phyloP scores from a whole-genome alignment of 2,888 invertebrate genomes.

The Nomada lathburiana region DNA sequence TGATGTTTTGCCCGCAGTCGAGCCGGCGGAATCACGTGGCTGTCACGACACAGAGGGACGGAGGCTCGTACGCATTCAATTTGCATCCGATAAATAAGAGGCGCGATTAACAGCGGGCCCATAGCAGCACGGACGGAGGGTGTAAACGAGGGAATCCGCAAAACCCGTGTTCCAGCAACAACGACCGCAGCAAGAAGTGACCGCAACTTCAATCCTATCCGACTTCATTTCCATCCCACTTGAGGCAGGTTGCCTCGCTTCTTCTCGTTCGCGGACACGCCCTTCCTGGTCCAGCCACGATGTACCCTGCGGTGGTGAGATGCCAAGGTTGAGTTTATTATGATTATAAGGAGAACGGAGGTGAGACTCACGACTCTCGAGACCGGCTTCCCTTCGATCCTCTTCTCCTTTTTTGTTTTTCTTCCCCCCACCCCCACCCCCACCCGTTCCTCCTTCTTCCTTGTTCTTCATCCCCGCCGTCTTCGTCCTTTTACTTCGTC shows the following conservation, averaged over 20 bases:
- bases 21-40: slow-evolving; percentile 17
- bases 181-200: slow-evolving; percentile 49
- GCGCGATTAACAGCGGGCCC: slow-evolving; percentile 57
- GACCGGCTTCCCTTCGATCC: slow-evolving; percentile 49
- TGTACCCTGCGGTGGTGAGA: slow-evolving; percentile 67
- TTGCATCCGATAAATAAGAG: slow-evolving; percentile 76
- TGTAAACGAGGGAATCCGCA: slow-evolving; percentile 66
- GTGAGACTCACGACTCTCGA: slow-evolving; percentile 68
- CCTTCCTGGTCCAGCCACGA: slow-evolving; percentile 57
- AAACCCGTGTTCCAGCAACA: slow-evolving; percentile 55
- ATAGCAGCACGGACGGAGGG: slow-evolving; percentile 25
- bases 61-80: slow-evolving; percentile 63
- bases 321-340: slow-evolving; percentile 71
- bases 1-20: slow-evolving; percentile 47
- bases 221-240: slow-evolving; percentile 48
- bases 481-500: not conserved
- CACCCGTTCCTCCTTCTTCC: not conserved
- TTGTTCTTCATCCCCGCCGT: slow-evolving; percentile 4
- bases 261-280: slow-evolving; percentile 56
- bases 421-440: too few relatives aligned
- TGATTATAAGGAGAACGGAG: slow-evolving; percentile 73
- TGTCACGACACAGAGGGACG: slow-evolving; percentile 3
- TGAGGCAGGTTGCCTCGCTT: slow-evolving; percentile 21
- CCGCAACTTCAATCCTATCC: slow-evolving; percentile 61
- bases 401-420: slow-evolving; percentile 1